A percentile compares a stretch with the other conserved stretches of the same genome.
Conservation (phyloP, 1,140 invertebrate genomes). For the Anoplolepis gracilipes region DNA sequence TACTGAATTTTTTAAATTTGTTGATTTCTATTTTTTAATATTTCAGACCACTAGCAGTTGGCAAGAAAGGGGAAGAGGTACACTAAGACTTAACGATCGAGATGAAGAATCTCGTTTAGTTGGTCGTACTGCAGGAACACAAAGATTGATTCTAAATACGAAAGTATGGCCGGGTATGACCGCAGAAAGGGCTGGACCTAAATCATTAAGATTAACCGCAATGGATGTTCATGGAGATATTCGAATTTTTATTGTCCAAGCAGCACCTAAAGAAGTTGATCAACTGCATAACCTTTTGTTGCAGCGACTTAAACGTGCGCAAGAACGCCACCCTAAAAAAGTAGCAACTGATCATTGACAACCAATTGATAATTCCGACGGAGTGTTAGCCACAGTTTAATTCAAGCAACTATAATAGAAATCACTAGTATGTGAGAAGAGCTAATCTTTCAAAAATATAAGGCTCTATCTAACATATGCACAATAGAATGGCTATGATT, state of each 20-base stretch:
- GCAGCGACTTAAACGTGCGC: slow-evolving; percentile 87
- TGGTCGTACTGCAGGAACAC: slow-evolving; percentile 94
- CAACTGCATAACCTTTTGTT: slow-evolving; percentile 91
- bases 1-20: too few species aligned
- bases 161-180: slow-evolving; percentile 98
- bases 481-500: slow-evolving; percentile 72
- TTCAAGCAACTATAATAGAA: slow-evolving; percentile 23
- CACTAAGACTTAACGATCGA: slow-evolving; percentile 94
- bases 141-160: slow-evolving; percentile 96
- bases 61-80: slow-evolving; percentile 96
- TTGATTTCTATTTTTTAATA: neutral
- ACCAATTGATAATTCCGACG: slow-evolving; percentile 33
- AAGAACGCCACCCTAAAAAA: slow-evolving; percentile 83
- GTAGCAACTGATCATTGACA: slow-evolving; percentile 82
- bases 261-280: slow-evolving; percentile 92
- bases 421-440: slow-evolving; percentile 58
- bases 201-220: slow-evolving; percentile 95
- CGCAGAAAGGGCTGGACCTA: slow-evolving; percentile 93
- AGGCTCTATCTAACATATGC: slow-evolving; percentile 52
- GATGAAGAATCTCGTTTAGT: slow-evolving; percentile 92
- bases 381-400: slow-evolving; percentile 49
- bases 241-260: slow-evolving; percentile 94
- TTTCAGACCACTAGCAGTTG: slow-evolving; percentile 89
- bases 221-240: slow-evolving; percentile 93
- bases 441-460: slow-evolving; percentile 46